Percentiles rank a stretch among this genome's conserved stretches.
Evolutionary conservation across 2,113 vertebrate species (phyloP).

Genomic region (Azemiops feae): DNA sequence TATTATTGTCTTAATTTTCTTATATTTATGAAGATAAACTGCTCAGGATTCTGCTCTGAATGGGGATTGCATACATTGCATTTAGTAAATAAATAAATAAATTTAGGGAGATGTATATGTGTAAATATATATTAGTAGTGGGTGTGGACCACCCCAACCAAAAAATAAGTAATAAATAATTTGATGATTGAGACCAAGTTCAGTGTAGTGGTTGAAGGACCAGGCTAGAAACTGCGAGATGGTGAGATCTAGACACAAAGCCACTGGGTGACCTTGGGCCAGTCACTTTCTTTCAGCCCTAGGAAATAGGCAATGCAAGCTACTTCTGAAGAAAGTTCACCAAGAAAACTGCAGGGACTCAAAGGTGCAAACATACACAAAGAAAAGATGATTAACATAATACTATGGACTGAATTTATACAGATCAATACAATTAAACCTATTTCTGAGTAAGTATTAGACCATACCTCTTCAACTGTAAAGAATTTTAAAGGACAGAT

Average conservation of each 20-base stretch:
- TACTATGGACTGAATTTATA: not conserved
- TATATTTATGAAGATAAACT: not conserved
- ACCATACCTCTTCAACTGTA: not conserved
- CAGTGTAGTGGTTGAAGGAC: not conserved
- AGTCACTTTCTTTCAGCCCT: not conserved
- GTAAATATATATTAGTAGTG: not conserved
- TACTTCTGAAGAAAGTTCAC: not conserved
- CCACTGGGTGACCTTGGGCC: not conserved
- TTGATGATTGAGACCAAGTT: not conserved
- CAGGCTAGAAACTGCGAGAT: not conserved
- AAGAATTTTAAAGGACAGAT: not conserved
- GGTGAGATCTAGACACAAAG: not conserved
- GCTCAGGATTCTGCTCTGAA: not conserved
- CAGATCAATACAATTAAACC: not conserved
- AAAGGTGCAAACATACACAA: not conserved
- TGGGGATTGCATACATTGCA: not conserved
- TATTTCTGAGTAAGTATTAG: not conserved
- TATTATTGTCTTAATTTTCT: not conserved
- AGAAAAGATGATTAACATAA: not conserved
- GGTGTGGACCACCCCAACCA: not conserved
- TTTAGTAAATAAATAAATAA: not conserved
- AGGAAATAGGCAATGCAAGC: not conserved
- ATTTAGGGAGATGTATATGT: not conserved
- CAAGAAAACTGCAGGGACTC: not conserved
- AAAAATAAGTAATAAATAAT: not conserved